phyloP scores from a whole-genome alignment of 2,113 vertebrate species.

The Crocuta crocuta region DNA sequence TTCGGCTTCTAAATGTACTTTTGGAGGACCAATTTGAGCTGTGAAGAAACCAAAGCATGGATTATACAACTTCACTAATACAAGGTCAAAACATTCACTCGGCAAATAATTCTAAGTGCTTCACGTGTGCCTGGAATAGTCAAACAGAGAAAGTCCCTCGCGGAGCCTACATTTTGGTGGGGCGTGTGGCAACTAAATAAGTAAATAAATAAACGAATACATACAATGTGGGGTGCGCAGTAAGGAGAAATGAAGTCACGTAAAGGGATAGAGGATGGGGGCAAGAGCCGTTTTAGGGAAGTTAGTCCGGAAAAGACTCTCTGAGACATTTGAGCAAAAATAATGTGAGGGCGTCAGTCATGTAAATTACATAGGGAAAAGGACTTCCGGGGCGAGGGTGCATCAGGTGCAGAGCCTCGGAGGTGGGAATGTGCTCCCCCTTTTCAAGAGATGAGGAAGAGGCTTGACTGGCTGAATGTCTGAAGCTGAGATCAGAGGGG shows the following conservation, averaged over 20 bases:
- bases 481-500: not conserved
- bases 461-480: not conserved
- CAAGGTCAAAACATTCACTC: not conserved
- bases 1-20: conserved; percentile 78
- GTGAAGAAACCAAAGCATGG: conserved; percentile 58
- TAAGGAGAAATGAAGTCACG: not conserved
- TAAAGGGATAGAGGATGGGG: fast-evolving
- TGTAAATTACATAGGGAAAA: not conserved
- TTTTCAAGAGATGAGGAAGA: not conserved
- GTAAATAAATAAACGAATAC: not conserved
- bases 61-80: not conserved
- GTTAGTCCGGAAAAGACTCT: not conserved
- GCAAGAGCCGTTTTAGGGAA: not conserved
- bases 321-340: not conserved
- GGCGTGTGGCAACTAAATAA: too few species aligned
- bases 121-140: fast-evolving
- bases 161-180: not conserved
- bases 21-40: conserved; percentile 86
- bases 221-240: fast-evolving
- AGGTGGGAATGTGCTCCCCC: not conserved
- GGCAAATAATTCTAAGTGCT: not conserved
- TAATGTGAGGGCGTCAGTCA: not conserved
- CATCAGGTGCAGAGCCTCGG: not conserved
- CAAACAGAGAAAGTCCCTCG: not conserved
- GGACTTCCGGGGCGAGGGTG: too few species aligned